Evolutionary conservation across 2,113 vertebrate genomes (phyloP), one percentile per base, ranked within the genome.

Genomic region (Agapornis roseicollis): DNA sequence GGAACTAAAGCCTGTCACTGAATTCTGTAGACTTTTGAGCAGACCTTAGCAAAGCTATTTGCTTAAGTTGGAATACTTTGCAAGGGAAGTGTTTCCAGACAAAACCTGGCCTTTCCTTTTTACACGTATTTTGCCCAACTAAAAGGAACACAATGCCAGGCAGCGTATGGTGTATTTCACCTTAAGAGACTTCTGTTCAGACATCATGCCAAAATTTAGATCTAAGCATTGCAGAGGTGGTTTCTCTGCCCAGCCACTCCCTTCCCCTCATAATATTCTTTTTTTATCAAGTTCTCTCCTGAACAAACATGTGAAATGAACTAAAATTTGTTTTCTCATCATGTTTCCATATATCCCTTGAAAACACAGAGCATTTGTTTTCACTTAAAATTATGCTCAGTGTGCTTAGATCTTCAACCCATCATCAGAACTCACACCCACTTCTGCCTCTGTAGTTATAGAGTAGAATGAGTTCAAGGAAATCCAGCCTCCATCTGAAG

Each of bases 211-310:
- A 90, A 71, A 82, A 65, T 80, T 85, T 91, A 93, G 33, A 90
- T 85, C 44, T 53, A 81, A 92, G 73, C 41, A 69, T 71, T 80
- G n/a, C 60, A 87, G 78, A 91, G 41, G n/a, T 29, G 9, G 24
- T 56, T 87, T n/a, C 17, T 82, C 35, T 83, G 47, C 78, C 83
- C 91, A 70, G 55, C 31, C 10, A 2, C 61, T 84, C 53, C 52
- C 55, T 91, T 95, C 47, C 24, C n/a, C 44, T 96, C 78, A 90
- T 44, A 31, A 77, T 90, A 89, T 58, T 89, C 37, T 61, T 96
- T 81, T 86, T 66, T 91, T 79, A 91, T 61, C 44, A 85, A 74
- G 39, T 73, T 50, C 56, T 70, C 55, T 77, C 37, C 68, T 93
- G 58, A 92, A 93, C 70, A 55, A 72, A 85, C 31, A 35, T 73